Conservation (phyloP, 64 coral and sea anemone genomes). For the Dendronephthya gigantea region DNA sequence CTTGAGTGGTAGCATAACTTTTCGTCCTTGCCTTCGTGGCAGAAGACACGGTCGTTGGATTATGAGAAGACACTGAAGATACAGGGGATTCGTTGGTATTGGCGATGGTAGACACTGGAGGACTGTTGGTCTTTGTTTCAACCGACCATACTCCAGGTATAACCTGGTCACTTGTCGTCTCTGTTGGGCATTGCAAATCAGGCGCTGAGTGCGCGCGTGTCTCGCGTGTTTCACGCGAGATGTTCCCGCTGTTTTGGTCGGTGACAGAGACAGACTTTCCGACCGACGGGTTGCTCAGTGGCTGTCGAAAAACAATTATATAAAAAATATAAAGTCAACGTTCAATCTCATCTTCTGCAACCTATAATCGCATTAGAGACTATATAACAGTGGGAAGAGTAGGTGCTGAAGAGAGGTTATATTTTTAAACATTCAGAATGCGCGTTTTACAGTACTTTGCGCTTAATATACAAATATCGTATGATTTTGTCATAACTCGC, state of each 20-base stretch:
- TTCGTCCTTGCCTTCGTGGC: neutral
- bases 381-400: no score
- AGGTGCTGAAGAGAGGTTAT: no score
- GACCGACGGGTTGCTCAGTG: neutral
- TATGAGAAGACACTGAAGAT: neutral
- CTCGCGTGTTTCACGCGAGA: neutral
- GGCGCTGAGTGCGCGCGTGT: neutral
- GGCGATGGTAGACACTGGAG: neutral
- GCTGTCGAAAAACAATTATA: neutral
- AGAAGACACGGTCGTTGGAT: neutral
- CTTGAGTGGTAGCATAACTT: constrained; percentile 15
- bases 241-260: neutral
- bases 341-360: no score
- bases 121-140: neutral
- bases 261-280: neutral
- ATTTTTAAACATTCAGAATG: no score
- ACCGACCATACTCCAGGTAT: neutral
- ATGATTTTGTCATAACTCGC: no score
- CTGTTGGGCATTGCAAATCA: neutral
- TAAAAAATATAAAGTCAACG: no score
- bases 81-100: neutral
- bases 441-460: no score
- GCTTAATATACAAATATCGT: no score
- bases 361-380: no score
- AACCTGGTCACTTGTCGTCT: neutral